Conservation (phyloP, 2,113 vertebrate genomes). For the Thermophis baileyi region DNA sequence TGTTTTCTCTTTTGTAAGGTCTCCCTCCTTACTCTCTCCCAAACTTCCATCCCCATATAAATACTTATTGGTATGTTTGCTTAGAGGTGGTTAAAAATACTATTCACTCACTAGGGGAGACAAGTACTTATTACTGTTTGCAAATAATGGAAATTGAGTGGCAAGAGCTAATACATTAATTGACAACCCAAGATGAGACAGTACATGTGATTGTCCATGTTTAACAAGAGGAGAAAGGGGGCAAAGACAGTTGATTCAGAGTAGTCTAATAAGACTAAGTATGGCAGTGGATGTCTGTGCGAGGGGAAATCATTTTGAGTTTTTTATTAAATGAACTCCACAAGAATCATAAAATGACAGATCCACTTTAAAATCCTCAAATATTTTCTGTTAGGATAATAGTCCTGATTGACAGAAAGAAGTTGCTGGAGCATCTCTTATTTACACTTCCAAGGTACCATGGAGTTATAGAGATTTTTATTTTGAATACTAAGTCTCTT, state of each 20-base stretch:
- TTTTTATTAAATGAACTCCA: constrained; percentile 12
- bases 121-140: not conserved
- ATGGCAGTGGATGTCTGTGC: not conserved
- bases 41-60: not conserved
- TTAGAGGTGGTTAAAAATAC: not conserved
- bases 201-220: not conserved
- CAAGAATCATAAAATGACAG: constrained; percentile 26
- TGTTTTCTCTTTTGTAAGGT: not conserved
- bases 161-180: not conserved
- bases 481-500: constrained; percentile 53
- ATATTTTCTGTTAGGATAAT: constrained; percentile 47
- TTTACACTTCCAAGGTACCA: constrained; percentile 63
- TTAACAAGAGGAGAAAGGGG: not conserved
- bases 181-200: constrained; percentile 19
- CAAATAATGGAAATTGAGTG: not conserved
- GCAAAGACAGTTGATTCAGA: not conserved
- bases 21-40: not conserved
- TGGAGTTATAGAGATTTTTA: constrained; percentile 47
- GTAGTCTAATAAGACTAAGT: constrained; percentile 8
- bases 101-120: not conserved
- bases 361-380: constrained; percentile 16
- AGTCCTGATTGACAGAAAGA: constrained; percentile 39
- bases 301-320: constrained; percentile 22
- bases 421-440: constrained; percentile 56
- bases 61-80: not conserved